phyloP scores from a whole-genome alignment of 1,140 invertebrate species.

The Psilanteris sp. region DNA sequence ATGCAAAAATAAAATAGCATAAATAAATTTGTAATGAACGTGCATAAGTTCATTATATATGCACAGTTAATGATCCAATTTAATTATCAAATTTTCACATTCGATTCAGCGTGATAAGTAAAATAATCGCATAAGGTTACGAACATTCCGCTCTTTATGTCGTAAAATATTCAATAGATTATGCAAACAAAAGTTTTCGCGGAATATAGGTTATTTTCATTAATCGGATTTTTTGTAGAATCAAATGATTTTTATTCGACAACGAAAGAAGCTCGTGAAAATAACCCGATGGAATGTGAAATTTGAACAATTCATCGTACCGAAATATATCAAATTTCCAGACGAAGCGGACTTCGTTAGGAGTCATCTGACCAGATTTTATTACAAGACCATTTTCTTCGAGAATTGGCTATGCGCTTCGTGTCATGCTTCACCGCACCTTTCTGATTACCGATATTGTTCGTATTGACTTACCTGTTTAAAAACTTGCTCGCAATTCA shows the following conservation, averaged over 20 bases:
- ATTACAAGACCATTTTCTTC: constrained; percentile 58
- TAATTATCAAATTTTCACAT: not conserved
- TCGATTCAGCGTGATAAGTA: no score
- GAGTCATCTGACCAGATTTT: constrained; percentile 58
- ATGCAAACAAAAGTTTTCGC: no score
- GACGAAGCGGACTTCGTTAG: constrained; percentile 46
- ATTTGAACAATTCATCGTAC: constrained; percentile 10
- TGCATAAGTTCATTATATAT: no score
- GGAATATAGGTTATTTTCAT: no score
- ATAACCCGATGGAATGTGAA: constrained; percentile 23
- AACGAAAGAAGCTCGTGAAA: constrained; percentile 9
- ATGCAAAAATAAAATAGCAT: no score
- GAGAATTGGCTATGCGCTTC: constrained; percentile 40
- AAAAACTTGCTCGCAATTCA: constrained; percentile 29
- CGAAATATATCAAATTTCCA: constrained; percentile 26
- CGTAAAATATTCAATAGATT: no score
- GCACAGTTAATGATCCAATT: not conserved
- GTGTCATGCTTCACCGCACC: constrained; percentile 55
- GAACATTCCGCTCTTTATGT: no score
- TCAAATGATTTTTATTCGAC: constrained; percentile 14
- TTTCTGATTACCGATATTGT: constrained; percentile 55
- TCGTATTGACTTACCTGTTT: constrained; percentile 55
- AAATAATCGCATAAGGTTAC: no score
- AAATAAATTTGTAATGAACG: no score
- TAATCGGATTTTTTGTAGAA: no score